Base-by-base conservation (phyloP, 1,140 invertebrate species). In the Leptestheria dahalacensis region DNA sequence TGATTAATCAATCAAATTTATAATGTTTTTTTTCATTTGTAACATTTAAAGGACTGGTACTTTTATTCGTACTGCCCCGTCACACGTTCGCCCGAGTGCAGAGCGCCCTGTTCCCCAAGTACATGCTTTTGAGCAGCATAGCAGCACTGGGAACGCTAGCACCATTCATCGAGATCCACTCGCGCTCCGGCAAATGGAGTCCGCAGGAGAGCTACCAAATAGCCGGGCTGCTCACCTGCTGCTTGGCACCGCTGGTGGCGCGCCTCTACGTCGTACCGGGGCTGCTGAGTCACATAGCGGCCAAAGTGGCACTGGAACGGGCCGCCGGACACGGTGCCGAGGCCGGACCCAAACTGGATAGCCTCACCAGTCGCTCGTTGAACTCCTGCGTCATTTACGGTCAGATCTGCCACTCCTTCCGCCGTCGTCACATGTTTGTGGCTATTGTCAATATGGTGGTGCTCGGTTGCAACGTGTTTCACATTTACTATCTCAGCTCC, bases 61-160 rank as follows among this genome's bases (percentile, higher is more conserved):
- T 91, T 21, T 90, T 88, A 70, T 88, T 90, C 71, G 78, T 82
- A 1, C 73, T 91, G 51, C 84, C 86, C 0, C 77, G 88, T 18
- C 86, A 89, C 66, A 81, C 80, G 41, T 91, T 91, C 70, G 85
- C 85, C 0, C 79, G 82, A 63, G 85, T 90, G 3, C 88, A 91
- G 69, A 81, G 83, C 60, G 80, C 88, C 15, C 71, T 91, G n/a
- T 91, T 91, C 70, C 87, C 87, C 3, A 81, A 83, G 65, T 91
- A 89, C 69, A 90, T 89, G 71, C 77, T 83, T 3, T 71, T 88
- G 48, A 90, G 88, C 66, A 78, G 82, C 0, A 68, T 80, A 59
- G 72, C 89, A 15, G 87, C 84, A 66, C 75, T 87, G 11, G 76
- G 79, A 9, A 86, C 84, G 3, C 75, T 88, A 9, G 71, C 85